phyloP scores from a whole-genome alignment of 2,888 invertebrate species.

The Nebria salina region DNA sequence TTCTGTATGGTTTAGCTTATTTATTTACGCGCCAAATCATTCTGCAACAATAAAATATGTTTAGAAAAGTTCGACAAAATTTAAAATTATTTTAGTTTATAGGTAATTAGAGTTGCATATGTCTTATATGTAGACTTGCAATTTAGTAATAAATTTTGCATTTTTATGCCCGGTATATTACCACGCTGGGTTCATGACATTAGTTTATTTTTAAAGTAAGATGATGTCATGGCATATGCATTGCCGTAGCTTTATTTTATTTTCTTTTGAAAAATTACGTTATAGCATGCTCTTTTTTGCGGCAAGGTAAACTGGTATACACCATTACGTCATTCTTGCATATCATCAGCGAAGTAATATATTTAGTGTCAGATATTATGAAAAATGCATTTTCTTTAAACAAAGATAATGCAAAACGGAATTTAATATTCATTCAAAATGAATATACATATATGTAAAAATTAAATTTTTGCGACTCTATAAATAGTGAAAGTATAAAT shows the following conservation, averaged over 20 bases:
- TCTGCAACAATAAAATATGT: conserved; percentile 34
- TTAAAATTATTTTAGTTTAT: not conserved
- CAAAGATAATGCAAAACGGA: too few species aligned
- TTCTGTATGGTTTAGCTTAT: conserved; percentile 17
- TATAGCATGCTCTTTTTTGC: conserved; percentile 2
- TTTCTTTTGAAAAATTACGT: conserved; percentile 6
- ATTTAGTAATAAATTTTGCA: conserved; percentile 16
- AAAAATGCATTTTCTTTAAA: too few species aligned
- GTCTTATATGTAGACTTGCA: conserved; percentile 16
- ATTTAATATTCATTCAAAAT: too few species aligned
- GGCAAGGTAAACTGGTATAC: conserved; percentile 27
- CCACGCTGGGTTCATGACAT: conserved; percentile 14
- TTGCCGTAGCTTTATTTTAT: not conserved
- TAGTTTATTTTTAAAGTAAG: conserved; percentile 21
- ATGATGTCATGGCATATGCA: conserved; percentile 29
- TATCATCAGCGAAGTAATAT: not conserved
- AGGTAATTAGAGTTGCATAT: not conserved
- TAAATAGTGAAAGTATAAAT: too few species aligned
- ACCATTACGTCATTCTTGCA: conserved; percentile 21
- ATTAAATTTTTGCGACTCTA: too few species aligned
- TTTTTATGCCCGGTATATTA: too few species aligned
- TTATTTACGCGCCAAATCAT: conserved; percentile 16
- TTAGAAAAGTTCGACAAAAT: not conserved
- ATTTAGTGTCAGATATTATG: not conserved
- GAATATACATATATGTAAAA: too few species aligned